Evolutionary conservation across 1,140 invertebrate genomes (phyloP), one percentile per base, ranked within the genome.

Genomic region (Cheumatopsyche charites): DNA sequence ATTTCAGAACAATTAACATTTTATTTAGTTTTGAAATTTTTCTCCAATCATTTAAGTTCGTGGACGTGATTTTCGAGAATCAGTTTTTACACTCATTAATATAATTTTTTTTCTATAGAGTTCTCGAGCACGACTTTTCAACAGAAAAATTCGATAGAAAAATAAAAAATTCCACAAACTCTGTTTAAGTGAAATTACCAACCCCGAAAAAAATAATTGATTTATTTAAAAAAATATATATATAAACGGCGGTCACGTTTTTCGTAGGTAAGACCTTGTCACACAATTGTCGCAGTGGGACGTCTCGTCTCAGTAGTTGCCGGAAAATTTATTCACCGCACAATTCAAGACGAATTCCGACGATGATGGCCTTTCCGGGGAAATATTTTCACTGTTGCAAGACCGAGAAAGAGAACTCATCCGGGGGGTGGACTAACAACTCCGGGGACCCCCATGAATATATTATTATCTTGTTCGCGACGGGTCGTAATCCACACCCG

Each of bases 401-500:
- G 29, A 36, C 15, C 62, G 36, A 41, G 19, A 43, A 63, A 12
- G 62, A 42, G 29, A 42, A 21, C 26, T 9, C 43, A 43, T n/a
- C 65, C 65, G 23, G 17, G 45, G 29, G 62, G 11, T n/a, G 41
- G 36, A 21, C 62, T 55, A 69, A 66, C 45, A 73, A 70, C 72
- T 70, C 69, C 47, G 29, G 29, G 29, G 29, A 36, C 29, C 58
- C n/a, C 62, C 26, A 73, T 73, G 72, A 73, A 73, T 73, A 73
- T 47, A 67, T 73, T 70, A 70, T 73, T 73, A 73, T 63, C 62
- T 25, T 58, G 61, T 71, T 65, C 47, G 23, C 43, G 17, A 21
- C n/a, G 41, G 63, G 62, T 73, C 72, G 72, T 70, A 73, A 70
- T 65, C 69, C 72, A 65, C 72, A 73, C 72, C 72, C 67, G 67